Evolutionary conservation across 2,797 vertebrate species (phyloP), one percentile per base, ranked within the genome.

Genomic region (Craterocephalus amniculus): DNA sequence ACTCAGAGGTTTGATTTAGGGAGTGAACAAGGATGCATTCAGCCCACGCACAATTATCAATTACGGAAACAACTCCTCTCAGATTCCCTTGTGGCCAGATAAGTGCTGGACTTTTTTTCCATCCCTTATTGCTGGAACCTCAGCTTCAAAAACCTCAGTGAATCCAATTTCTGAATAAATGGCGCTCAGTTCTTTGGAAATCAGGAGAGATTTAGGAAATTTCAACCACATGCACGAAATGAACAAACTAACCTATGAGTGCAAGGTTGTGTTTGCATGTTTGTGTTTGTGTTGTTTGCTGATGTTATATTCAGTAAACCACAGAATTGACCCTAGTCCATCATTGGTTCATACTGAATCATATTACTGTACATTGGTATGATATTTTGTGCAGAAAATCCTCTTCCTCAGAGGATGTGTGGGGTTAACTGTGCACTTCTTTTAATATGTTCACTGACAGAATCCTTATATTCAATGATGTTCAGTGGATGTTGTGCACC

Each of bases 41-140:
- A 77, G 59, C 71, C 83, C 70, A 73, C 78, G 74, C 49, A 63
- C 57, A 84, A 84, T 90, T 85, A 87, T 81, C 82, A 89, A 89
- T 89, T 90, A 89, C 83, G 72, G 26, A 78, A 84, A 88, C 73
- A 83, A 64, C 79, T 78, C 87, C 34, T 79, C 83, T 86, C 72
- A n/a, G 49, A 84, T 83, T 85, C 83, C 76, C 79, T 1, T 36
- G 77, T 51, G 79, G 72, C 35, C 83, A 65, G 58, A 87, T 83
- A 85, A 87, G 70, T 81, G 80, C 6, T 1, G 58, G 78, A 59
- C 72, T 63, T 72, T 58, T 1, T 0, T 62, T 58, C 27, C 67
- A 57, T 70, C 74, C 74, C 72, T 78, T 66, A 76, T 58, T 76
- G 31, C 49, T 58, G 70, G 76, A 83, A 67, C 59, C 36, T 26